Base-by-base conservation (phyloP, 2,888 invertebrate species). In the Tachina grossa region DNA sequence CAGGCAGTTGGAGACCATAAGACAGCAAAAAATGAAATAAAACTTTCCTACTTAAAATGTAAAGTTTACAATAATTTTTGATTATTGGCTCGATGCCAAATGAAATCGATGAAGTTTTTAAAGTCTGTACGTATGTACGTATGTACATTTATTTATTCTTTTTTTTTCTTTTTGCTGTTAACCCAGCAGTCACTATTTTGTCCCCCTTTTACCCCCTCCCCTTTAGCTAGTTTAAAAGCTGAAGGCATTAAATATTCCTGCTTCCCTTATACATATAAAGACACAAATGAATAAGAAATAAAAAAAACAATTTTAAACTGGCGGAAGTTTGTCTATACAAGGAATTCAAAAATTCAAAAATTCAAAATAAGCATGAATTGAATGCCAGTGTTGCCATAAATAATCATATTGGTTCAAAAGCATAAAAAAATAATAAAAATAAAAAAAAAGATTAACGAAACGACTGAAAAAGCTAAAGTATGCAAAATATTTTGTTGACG, bases 11-110 rank as follows among this genome's bases (percentile, higher is more conserved):
- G 47, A 31, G 41, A 65, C 47, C 1, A 31, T 41, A 75, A 43
- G 49, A 53, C 19, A 51, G 51, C 59, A 63, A 66, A 66, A 45
- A 65, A 41, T 41, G 2, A 55, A 22, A 55, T 87, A 81, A 88
- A 89, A 88, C 86, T 89, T 89, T 89, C 88, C 88, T 90, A 90
- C 90, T 90, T 90, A 90, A 90, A 90, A 88, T 88, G 89, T 87
- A 90, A 90, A 91, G 88, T 91, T 91, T 89, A 90, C 90, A 90
- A 91, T 91, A 90, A 91, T 91, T 90, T 91, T 91, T 90, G 90
- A 90, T 91, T 91, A 91, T 91, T 91, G 91, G 91, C 91, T 89
- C 90, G 87, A 89, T 88, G 91, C 91, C 91, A 91, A 88, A 76
- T 85, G 79, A 85, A 85, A 85, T 85, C 85, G 85, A 85, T 85